Conservation (phyloP, 2,113 vertebrate genomes). For the Anoura caudifer region DNA sequence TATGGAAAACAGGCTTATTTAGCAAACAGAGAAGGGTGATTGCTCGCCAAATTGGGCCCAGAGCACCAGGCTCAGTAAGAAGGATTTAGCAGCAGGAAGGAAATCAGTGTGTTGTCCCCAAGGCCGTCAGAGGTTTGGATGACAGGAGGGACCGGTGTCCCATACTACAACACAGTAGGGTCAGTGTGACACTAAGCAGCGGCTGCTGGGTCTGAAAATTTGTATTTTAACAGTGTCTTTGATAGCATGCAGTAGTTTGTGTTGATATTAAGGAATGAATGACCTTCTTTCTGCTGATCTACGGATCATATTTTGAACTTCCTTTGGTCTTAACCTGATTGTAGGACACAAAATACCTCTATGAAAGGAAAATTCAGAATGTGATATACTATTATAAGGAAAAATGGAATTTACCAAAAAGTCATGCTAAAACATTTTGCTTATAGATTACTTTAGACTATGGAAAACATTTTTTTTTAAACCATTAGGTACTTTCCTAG, state of each 20-base stretch:
- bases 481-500: background rate
- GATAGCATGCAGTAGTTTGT: background rate
- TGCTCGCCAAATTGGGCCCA: background rate
- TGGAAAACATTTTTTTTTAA: background rate
- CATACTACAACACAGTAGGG: background rate
- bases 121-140: too few species aligned
- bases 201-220: background rate
- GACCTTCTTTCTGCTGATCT: background rate
- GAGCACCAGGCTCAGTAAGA: background rate
- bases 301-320: background rate
- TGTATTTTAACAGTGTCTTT: background rate
- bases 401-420: background rate
- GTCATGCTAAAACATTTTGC: conserved; percentile 6
- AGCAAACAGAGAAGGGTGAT: background rate
- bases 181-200: background rate
- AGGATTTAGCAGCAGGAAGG: background rate
- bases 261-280: background rate
- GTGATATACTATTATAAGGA: background rate
- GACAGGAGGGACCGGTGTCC: background rate
- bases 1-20: background rate
- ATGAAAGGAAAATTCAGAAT: background rate
- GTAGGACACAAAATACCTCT: background rate
- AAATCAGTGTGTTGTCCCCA: background rate
- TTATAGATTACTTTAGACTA: background rate
- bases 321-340: background rate